Percentiles rank a stretch among this genome's conserved stretches.
Conservation (phyloP, 92 coral and sea anemone genomes). For the Zoanthus solanderi region DNA sequence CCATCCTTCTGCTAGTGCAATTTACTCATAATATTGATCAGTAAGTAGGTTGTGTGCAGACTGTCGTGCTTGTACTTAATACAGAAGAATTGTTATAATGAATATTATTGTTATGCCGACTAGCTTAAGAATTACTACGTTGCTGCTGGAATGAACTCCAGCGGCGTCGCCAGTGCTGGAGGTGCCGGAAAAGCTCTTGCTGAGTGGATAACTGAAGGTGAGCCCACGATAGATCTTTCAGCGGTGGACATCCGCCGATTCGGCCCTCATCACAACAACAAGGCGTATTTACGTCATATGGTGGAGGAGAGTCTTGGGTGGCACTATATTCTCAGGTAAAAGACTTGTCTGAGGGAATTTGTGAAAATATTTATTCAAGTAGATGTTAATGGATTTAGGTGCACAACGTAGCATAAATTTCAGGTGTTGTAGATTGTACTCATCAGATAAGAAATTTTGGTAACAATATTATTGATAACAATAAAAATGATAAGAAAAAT, state of each 20-base stretch:
- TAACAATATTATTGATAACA: too few relatives aligned
- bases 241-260: conserved; percentile 94
- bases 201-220: conserved; percentile 93
- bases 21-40: too few relatives aligned
- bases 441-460: too few relatives aligned
- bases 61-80: too few relatives aligned
- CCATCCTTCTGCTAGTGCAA: too few relatives aligned
- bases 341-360: too few relatives aligned
- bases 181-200: conserved; percentile 96
- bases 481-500: too few relatives aligned
- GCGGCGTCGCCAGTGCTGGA: conserved; percentile 92
- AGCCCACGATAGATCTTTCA: conserved; percentile 89
- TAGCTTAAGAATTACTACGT: conserved; percentile 88
- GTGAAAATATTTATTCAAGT: background rate
- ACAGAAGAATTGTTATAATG: too few relatives aligned
- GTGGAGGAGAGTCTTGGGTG: conserved; percentile 82
- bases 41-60: too few relatives aligned
- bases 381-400: too few relatives aligned
- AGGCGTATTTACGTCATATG: conserved; percentile 83
- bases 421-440: too few relatives aligned
- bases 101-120: background rate
- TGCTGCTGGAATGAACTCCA: conserved; percentile 92
- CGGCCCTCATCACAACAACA: conserved; percentile 86
- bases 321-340: conserved; percentile 73
- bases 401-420: too few relatives aligned